A percentile compares a stretch with the other conserved stretches of the same genome.
These are phyloP conservation scores for Nowickia ferox DNA, from an alignment of 2,888 invertebrate genomes.

Conservation along the genomic window DNA sequence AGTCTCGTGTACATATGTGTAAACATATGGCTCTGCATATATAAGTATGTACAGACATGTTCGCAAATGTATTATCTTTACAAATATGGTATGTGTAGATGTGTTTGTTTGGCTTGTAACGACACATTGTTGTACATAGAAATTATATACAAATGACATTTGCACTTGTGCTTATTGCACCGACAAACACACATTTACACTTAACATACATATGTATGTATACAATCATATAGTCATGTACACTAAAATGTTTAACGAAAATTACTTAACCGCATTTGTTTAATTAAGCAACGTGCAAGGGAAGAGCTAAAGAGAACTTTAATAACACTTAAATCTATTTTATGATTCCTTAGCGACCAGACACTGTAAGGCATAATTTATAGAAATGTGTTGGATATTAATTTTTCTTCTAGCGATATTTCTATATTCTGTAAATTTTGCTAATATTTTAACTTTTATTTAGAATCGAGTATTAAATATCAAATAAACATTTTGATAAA, in stretches of 20 bases:
- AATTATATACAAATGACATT: slow-evolving; percentile 58
- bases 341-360: background rate
- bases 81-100: background rate
- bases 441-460: too few species aligned
- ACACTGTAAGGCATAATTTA: background rate
- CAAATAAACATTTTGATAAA: too few species aligned
- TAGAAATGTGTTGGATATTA: too few species aligned
- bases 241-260: slow-evolving; percentile 50
- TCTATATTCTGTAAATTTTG: too few species aligned
- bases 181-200: slow-evolving; percentile 14
- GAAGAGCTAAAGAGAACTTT: background rate
- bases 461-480: too few species aligned
- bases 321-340: slow-evolving; percentile 10
- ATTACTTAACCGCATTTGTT: slow-evolving; percentile 55
- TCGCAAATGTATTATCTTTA: background rate
- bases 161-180: slow-evolving; percentile 66
- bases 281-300: slow-evolving; percentile 38
- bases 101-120: background rate
- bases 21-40: slow-evolving; percentile 12
- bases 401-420: too few species aligned
- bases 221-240: background rate
- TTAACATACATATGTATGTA: background rate
- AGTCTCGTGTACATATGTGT: background rate
- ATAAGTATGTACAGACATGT: background rate
- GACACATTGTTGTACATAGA: slow-evolving; percentile 9